Evolutionary conservation across 2,113 vertebrate genomes (phyloP), one percentile per base, ranked within the genome.

Genomic region (Electrona antarctica): DNA sequence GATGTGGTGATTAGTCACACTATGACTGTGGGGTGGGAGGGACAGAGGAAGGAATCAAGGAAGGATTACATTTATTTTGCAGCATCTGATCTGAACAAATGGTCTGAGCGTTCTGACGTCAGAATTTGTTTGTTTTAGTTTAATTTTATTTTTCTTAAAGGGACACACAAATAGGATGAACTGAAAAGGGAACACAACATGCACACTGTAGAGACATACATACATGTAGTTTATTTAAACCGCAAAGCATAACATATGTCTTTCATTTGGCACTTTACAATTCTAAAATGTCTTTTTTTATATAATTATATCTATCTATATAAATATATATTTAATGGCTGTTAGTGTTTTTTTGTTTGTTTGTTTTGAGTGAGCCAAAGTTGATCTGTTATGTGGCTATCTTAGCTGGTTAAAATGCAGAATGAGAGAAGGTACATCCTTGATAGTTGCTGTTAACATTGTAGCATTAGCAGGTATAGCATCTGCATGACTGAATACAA

Each of bases 401-500:
- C 33, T 74, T 75, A 72, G 79, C 61, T 68, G 71, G 78, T 90
- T 76, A 68, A 80, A 76, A 71, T 69, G 72, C 64, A 15, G 68
- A 60, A 64, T 76, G 75, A 71, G 68, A 71, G 72, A 78, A 12
- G 67, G 21, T 78, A 82, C 69, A 77, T 79, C 63, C 71, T 82
- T 67, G 76, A 71, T 92, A 90, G 88, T 87, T 80, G 85, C 62
- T 60, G 63, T 88, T 41, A 89, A 83, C 89, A 79, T 70, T 83
- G 90, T 92, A 92, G 91, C 90, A 84, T 89, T 92, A 93, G 90
- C 81, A 80, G 72, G 86, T 41, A 41, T 90, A 92, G 90, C 88
- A 88, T 88, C 68, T 56, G 87, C 91, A 92, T 92, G 91, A 87
- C 56, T 76, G 76, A 81, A 59, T 70, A 73, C 76, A 72, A 78